These are phyloP conservation scores for Zele albiditarsus DNA, from an alignment of 2,888 invertebrate genomes.

Conservation along the genomic window DNA sequence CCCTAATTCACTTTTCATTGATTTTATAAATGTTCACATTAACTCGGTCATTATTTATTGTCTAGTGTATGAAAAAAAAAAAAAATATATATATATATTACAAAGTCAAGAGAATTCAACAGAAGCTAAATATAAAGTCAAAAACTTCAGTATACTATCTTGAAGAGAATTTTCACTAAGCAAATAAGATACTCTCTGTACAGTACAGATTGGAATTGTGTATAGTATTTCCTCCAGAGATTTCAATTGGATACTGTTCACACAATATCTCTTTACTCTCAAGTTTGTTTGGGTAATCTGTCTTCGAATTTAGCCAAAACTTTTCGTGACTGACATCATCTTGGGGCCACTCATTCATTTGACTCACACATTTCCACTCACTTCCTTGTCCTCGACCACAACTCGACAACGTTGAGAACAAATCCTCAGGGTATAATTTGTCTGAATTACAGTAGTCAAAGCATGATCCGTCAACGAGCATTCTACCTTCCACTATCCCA, in stretches of 20 bases:
- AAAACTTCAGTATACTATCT: too few species aligned
- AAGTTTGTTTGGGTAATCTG: conserved; percentile 47
- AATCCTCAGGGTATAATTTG: conserved; percentile 65
- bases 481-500: background rate
- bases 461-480: conserved; percentile 23
- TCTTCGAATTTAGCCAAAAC: conserved; percentile 38
- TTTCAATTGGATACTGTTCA: background rate
- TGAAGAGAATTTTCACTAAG: too few species aligned
- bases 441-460: conserved; percentile 64
- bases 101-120: too few species aligned
- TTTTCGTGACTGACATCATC: conserved; percentile 41
- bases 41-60: background rate
- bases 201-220: background rate
- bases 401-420: conserved; percentile 12
- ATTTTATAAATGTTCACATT: conserved; percentile 58
- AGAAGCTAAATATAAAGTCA: too few species aligned
- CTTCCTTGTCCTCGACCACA: conserved; percentile 18
- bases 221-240: background rate
- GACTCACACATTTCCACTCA: conserved; percentile 50
- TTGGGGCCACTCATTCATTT: conserved; percentile 61
- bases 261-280: conserved; percentile 49
- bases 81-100: background rate
- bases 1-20: conserved; percentile 65
- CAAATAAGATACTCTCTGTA: background rate
- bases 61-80: background rate